These are phyloP conservation scores for Rhagium mordax DNA, from an alignment of 2,888 invertebrate species.

Conservation along the genomic window DNA sequence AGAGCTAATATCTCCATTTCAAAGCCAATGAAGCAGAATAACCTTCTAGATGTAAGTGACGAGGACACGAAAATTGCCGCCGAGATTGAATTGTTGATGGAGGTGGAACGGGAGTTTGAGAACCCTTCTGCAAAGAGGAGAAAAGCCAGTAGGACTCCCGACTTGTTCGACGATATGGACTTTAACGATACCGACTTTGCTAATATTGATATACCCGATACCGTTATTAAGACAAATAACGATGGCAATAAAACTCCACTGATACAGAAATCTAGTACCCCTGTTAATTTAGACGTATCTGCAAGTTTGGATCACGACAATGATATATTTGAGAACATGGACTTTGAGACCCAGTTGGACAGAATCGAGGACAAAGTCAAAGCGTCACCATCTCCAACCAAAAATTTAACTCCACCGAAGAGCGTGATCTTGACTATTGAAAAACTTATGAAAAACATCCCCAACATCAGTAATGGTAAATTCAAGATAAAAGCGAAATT, in stretches of 20 bases:
- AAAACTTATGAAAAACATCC: conserved; percentile 53
- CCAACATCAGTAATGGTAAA: conserved; percentile 67
- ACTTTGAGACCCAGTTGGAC: conserved; percentile 60
- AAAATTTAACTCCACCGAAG: conserved; percentile 29
- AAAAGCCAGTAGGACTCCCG: conserved; percentile 48
- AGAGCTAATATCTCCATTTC: not conserved
- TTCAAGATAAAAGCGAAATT: conserved; percentile 75
- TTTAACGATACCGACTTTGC: conserved; percentile 54
- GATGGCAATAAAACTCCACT: conserved; percentile 1
- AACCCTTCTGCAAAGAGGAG: conserved; percentile 8
- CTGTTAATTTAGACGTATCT: not conserved
- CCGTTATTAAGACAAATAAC: not conserved
- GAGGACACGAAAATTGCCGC: conserved; percentile 51
- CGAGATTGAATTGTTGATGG: conserved; percentile 58
- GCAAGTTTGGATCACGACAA: conserved; percentile 49
- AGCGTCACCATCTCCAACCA: too few species aligned
- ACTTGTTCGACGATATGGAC: conserved; percentile 57
- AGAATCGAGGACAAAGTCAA: conserved; percentile 10
- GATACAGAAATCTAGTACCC: not conserved
- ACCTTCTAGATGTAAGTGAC: conserved; percentile 18
- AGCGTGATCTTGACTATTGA: conserved; percentile 50
- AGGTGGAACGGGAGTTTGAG: conserved; percentile 54
- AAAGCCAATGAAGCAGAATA: not conserved
- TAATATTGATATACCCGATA: conserved; percentile 42
- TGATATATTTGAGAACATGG: conserved; percentile 62